Conservation (phyloP, 1,140 invertebrate species). For the Cydia fagiglandana region DNA sequence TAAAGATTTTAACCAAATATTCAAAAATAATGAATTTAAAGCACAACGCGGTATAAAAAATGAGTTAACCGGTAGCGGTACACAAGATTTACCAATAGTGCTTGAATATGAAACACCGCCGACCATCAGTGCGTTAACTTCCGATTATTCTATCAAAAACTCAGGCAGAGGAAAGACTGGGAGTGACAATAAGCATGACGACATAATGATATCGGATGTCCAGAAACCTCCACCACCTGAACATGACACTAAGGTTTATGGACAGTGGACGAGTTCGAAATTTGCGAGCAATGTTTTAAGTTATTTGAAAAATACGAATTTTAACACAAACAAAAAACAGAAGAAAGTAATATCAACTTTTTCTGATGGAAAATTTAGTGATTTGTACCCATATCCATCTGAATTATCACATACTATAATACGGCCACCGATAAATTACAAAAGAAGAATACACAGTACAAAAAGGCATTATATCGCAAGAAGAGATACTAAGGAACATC, state of each 20-base stretch:
- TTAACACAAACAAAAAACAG: conserved; percentile 48
- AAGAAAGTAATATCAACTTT: conserved; percentile 56
- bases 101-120: conserved; percentile 63
- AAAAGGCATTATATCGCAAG: conserved; percentile 48
- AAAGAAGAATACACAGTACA: conserved; percentile 46
- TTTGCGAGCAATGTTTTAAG: conserved; percentile 66
- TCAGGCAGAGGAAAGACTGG: conserved; percentile 26
- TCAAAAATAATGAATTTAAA: conserved; percentile 48
- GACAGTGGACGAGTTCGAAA: conserved; percentile 65
- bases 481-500: conserved; percentile 47
- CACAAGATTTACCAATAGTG: conserved; percentile 41
- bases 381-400: conserved; percentile 65
- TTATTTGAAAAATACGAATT: conserved; percentile 63
- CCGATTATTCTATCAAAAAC: conserved; percentile 29
- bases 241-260: conserved; percentile 55
- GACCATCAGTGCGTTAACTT: conserved; percentile 36
- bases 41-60: conserved; percentile 32
- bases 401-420: conserved; percentile 58
- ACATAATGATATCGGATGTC: conserved; percentile 47
- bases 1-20: conserved; percentile 54
- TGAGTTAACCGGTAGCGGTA: conserved; percentile 35
- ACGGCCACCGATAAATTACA: conserved; percentile 48
- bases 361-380: conserved; percentile 57
- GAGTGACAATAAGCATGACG: conserved; percentile 27
- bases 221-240: conserved; percentile 51